phyloP scores from a whole-genome alignment of 2,113 vertebrate species.

The Sterna hirundo region DNA sequence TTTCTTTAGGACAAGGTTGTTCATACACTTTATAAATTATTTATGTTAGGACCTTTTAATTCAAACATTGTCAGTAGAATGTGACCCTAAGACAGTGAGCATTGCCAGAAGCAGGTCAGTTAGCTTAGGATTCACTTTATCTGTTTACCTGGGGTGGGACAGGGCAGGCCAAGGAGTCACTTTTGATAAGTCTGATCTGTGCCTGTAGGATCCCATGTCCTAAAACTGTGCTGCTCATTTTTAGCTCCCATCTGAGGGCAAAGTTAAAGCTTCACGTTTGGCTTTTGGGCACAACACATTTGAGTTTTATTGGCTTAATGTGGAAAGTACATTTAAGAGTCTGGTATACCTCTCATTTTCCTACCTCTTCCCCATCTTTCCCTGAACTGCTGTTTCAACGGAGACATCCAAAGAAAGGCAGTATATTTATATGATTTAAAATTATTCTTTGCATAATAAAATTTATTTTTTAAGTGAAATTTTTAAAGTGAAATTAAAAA shows the following conservation, averaged over 20 bases:
- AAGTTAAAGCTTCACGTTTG: not conserved
- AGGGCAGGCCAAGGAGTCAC: not conserved
- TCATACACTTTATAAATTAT: not conserved
- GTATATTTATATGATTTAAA: not conserved
- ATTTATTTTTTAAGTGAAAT: not conserved
- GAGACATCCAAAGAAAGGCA: not conserved
- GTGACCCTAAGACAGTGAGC: not conserved
- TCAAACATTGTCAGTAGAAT: not conserved
- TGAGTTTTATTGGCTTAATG: not conserved
- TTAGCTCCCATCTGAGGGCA: not conserved
- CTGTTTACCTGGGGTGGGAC: not conserved
- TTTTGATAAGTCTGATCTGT: not conserved
- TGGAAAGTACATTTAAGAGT: not conserved
- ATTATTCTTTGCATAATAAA: not conserved
- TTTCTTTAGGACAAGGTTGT: not conserved
- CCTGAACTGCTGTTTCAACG: not conserved
- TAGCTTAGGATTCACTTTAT: not conserved
- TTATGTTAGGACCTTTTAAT: not conserved
- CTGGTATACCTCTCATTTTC: not conserved
- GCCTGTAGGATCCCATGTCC: not conserved
- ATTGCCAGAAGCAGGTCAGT: not conserved
- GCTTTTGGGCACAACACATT: not conserved
- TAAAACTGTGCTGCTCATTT: not conserved
- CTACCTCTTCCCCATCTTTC: not conserved
- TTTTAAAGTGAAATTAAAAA: not conserved